Evolutionary conservation across 2,888 invertebrate species (phyloP).

Genomic region (Pristionchus mayeri): DNA sequence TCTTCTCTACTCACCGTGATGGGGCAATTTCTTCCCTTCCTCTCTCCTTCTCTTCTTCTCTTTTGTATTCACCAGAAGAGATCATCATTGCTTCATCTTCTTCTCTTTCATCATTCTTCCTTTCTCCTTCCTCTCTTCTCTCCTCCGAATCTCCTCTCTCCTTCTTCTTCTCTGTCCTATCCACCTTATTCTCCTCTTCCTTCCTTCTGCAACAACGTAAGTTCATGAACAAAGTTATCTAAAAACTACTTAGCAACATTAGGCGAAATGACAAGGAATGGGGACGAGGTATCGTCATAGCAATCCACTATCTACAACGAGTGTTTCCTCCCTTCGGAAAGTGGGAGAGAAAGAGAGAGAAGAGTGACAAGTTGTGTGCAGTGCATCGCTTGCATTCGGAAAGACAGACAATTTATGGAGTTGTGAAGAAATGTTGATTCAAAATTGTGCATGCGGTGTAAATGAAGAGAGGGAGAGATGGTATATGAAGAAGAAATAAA

Average conservation of each 20-base stretch:
- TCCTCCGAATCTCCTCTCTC: conserved; percentile 11
- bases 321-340: too few relatives aligned
- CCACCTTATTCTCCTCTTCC: neutral
- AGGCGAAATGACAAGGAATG: too few relatives aligned
- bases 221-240: too few relatives aligned
- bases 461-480: neutral
- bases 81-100: neutral
- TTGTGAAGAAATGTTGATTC: too few relatives aligned
- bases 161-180: neutral
- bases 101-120: conserved; percentile 43
- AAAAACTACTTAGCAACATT: too few relatives aligned
- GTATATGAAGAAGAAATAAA: neutral
- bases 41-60: neutral
- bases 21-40: neutral
- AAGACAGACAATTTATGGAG: too few relatives aligned
- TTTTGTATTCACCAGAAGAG: neutral
- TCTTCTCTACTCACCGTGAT: neutral
- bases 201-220: neutral
- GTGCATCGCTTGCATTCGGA: too few relatives aligned
- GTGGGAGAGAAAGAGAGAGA: too few relatives aligned
- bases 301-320: too few relatives aligned
- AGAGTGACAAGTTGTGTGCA: too few relatives aligned
- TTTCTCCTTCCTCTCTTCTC: conserved; percentile 1
- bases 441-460: too few relatives aligned
- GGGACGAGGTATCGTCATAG: too few relatives aligned